Evolutionary conservation across 2,888 invertebrate genomes (phyloP).

Genomic region (Sarcophaga caerulescens): DNA sequence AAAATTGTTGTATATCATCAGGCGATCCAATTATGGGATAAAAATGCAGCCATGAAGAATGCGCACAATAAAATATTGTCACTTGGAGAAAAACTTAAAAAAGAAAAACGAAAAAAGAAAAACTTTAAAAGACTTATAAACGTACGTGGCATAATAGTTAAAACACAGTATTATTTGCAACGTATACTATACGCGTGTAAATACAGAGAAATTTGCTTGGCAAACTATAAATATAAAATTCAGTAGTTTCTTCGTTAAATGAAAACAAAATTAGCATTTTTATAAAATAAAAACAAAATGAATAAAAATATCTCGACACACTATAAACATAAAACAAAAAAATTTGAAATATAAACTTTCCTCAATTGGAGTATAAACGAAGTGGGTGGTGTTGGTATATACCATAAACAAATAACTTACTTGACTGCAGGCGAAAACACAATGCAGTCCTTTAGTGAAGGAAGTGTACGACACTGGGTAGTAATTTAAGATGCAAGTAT

Average conservation of each 20-base stretch:
- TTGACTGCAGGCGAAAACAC: constrained; percentile 40
- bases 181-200: background rate
- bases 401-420: constrained; percentile 43
- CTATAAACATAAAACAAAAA: background rate
- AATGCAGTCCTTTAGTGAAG: background rate
- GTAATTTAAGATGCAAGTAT: constrained; percentile 19
- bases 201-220: background rate
- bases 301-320: constrained; percentile 13
- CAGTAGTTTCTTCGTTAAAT: background rate
- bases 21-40: constrained; percentile 65
- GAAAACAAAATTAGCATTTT: constrained; percentile 48
- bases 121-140: constrained; percentile 30
- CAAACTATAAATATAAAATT: constrained; percentile 30
- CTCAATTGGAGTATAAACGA: background rate
- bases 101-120: constrained; percentile 38
- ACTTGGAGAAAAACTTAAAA: constrained; percentile 46
- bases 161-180: constrained; percentile 11
- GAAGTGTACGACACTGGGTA: background rate
- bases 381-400: background rate
- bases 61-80: constrained; percentile 38
- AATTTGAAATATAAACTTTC: constrained; percentile 28
- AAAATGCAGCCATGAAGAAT: constrained; percentile 34
- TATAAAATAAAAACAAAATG: constrained; percentile 13
- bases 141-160: constrained; percentile 16
- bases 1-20: constrained; percentile 61